Percentiles rank a stretch among this genome's conserved stretches.
Evolutionary conservation across 2,113 vertebrate species (phyloP).

Genomic region (Columba livia): DNA sequence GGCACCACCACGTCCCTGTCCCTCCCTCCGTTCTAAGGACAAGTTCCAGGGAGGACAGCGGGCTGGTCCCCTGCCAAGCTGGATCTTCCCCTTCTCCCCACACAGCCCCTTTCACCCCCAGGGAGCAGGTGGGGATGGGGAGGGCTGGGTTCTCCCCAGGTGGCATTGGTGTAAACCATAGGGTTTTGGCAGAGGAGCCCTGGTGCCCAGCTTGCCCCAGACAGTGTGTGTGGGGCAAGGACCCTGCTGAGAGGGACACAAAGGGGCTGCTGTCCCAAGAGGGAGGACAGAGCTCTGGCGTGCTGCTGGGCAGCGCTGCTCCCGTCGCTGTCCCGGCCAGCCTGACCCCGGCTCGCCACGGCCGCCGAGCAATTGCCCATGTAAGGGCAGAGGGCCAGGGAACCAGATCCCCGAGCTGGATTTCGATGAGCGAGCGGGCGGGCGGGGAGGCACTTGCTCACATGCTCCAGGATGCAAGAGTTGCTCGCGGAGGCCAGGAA

Average conservation of each 20-base stretch:
- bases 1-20: neutral
- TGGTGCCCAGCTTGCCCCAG: too few relatives aligned
- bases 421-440: neutral
- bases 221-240: fast-evolving
- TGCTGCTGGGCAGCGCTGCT: neutral
- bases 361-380: neutral
- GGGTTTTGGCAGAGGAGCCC: neutral
- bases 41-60: too few relatives aligned
- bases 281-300: fast-evolving
- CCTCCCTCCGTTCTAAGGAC: neutral
- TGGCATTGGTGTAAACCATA: fast-evolving
- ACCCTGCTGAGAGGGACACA: fast-evolving
- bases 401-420: constrained; percentile 1
- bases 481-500: constrained; percentile 16
- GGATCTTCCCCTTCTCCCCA: neutral
- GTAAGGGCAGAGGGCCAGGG: constrained; percentile 47
- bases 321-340: neutral
- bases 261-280: neutral
- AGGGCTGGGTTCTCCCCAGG: neutral
- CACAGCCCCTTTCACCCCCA: neutral
- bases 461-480: constrained; percentile 6
- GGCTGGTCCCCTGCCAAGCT: too few relatives aligned
- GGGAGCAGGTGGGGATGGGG: fast-evolving
- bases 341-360: neutral
- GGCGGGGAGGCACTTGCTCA: constrained; percentile 24